Conservation (phyloP, 2,797 vertebrate genomes). For the Pogonophryne albipinna region DNA sequence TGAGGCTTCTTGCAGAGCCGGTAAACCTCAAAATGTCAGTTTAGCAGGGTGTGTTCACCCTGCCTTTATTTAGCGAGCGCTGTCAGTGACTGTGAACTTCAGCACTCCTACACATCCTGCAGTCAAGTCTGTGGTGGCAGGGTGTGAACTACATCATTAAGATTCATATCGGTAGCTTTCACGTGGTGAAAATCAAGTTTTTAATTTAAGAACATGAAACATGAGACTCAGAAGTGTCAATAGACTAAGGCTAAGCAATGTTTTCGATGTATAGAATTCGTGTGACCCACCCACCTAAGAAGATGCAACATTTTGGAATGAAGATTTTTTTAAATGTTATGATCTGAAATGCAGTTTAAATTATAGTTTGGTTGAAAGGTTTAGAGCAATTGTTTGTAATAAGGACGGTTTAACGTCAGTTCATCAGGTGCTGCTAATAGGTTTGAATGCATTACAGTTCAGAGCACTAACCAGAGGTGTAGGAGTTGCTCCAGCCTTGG, state of each 20-base stretch:
- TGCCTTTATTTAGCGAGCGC: not conserved
- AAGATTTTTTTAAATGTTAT: not conserved
- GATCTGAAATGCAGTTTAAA: not conserved
- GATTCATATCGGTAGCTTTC: not conserved
- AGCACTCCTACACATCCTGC: slow-evolving; percentile 24
- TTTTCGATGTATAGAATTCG: not conserved
- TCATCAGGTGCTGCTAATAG: not conserved
- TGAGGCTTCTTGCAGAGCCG: not conserved
- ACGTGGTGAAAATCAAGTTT: no score
- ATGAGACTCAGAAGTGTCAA: not conserved
- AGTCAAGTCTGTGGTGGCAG: not conserved
- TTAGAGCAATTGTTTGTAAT: not conserved
- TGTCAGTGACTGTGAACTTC: not conserved
- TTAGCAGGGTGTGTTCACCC: slow-evolving; percentile 57
- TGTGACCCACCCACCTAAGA: not conserved
- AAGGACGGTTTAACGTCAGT: not conserved
- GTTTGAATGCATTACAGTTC: not conserved
- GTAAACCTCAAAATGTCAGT: slow-evolving; percentile 79
- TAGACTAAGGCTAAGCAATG: not conserved
- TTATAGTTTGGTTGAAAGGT: not conserved
- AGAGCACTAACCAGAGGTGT: slow-evolving; percentile 89
- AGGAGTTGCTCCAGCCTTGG: slow-evolving; percentile 93
- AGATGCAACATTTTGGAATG: not conserved
- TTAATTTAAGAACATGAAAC: not conserved
- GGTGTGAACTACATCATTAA: slow-evolving; percentile 16